Conservation (phyloP, 2,888 invertebrate genomes). For the Ectemnius cavifrons region DNA sequence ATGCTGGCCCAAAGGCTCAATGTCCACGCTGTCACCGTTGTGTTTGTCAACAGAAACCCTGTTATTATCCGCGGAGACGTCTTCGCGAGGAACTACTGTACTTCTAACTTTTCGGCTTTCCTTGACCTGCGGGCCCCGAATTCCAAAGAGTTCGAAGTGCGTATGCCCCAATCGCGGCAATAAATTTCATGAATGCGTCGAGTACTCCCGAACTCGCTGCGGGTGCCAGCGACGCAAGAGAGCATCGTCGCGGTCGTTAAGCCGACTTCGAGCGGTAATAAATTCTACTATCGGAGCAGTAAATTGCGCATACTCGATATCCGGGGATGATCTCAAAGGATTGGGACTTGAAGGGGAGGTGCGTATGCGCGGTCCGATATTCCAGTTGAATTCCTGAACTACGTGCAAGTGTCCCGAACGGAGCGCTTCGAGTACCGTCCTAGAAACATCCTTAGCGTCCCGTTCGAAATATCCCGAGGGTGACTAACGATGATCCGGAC, state of each 20-base stretch:
- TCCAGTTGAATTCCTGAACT: not conserved
- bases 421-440: too few species aligned
- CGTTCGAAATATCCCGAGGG: too few species aligned
- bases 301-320: slow-evolving; percentile 27
- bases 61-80: too few species aligned
- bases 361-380: slow-evolving; percentile 3
- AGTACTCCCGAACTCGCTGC: slow-evolving; percentile 22
- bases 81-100: too few species aligned
- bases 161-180: slow-evolving; percentile 21
- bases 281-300: slow-evolving; percentile 32
- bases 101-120: too few species aligned
- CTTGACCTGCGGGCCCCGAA: not conserved
- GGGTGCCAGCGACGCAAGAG: slow-evolving; percentile 22
- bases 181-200: slow-evolving; percentile 38
- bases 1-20: too few species aligned
- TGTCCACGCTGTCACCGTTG: too few species aligned
- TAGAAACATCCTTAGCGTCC: too few species aligned
- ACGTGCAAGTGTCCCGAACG: not conserved
- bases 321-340: slow-evolving; percentile 10
- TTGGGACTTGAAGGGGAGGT: slow-evolving; percentile 4
- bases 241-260: slow-evolving; percentile 22
- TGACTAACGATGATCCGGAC: too few species aligned
- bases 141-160: slow-evolving; percentile 8
- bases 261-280: slow-evolving; percentile 33
- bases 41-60: too few species aligned